Conservation (phyloP, 2,113 vertebrate species). For the Cebidichthys violaceus region DNA sequence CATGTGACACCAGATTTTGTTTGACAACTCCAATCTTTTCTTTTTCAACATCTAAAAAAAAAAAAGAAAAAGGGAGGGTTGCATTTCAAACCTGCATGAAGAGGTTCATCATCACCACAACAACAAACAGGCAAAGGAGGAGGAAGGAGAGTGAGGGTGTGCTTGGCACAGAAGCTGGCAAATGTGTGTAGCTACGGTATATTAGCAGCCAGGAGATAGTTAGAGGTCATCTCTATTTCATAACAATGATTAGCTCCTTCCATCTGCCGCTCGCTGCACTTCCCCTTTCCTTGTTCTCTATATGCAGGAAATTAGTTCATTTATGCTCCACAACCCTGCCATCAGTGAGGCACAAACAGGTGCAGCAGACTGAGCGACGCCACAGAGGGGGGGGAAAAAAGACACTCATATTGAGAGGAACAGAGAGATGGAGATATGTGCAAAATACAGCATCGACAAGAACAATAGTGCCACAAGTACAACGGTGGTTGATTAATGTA, state of each 20-base stretch:
- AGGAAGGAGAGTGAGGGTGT: constrained; percentile 1
- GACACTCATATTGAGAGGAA: constrained; percentile 20
- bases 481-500: constrained; percentile 52
- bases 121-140: constrained; percentile 59
- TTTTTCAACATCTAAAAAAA: constrained; percentile 68
- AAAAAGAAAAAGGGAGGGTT: constrained; percentile 14
- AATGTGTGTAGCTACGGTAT: constrained; percentile 57
- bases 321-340: constrained; percentile 79
- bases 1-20: constrained; percentile 72
- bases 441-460: constrained; percentile 16
- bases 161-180: constrained; percentile 64
- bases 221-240: constrained; percentile 87
- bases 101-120: constrained; percentile 59
- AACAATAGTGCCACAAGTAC: constrained; percentile 22
- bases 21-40: constrained; percentile 79
- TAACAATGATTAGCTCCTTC: constrained; percentile 86
- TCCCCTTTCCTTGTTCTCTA: constrained; percentile 81
- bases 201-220: constrained; percentile 77
- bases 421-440: constrained; percentile 43
- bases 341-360: constrained; percentile 14
- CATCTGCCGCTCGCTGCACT: constrained; percentile 81
- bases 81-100: constrained; percentile 69
- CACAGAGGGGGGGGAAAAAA: constrained; percentile 23
- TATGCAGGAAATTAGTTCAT: constrained; percentile 85
- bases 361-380: constrained; percentile 21